Evolutionary conservation across 2,888 invertebrate species (phyloP).

Genomic region (Shargacucullia verbasci): DNA sequence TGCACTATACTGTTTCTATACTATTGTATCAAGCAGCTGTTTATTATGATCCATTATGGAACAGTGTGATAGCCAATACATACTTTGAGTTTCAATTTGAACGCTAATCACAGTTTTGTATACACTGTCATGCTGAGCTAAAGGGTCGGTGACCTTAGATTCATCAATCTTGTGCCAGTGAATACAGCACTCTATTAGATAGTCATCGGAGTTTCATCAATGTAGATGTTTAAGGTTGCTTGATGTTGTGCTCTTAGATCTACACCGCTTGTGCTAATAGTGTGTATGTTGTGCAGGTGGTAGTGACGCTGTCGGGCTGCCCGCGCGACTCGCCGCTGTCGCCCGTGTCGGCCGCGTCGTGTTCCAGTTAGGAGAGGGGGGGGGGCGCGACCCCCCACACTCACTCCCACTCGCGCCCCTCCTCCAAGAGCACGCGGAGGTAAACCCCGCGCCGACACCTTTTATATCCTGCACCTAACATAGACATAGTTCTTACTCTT

Average conservation of each 20-base stretch:
- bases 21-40: too few relatives aligned
- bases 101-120: too few relatives aligned
- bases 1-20: too few relatives aligned
- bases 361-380: constrained; percentile 95
- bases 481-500: constrained; percentile 83
- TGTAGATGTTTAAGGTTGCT: background rate
- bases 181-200: too few relatives aligned
- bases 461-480: constrained; percentile 77
- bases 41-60: too few relatives aligned
- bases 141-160: too few relatives aligned
- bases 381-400: constrained; percentile 89
- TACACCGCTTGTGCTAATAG: background rate
- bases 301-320: constrained; percentile 97
- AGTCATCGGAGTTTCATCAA: too few relatives aligned
- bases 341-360: constrained; percentile 96
- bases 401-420: constrained; percentile 87
- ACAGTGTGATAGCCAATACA: too few relatives aligned
- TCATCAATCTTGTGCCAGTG: too few relatives aligned
- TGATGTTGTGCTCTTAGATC: background rate
- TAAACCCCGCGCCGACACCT: constrained; percentile 76
- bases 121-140: too few relatives aligned
- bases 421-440: constrained; percentile 88
- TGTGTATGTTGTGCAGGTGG: constrained; percentile 78
- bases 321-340: constrained; percentile 95
- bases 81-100: too few relatives aligned